Base-by-base conservation (phyloP, 2,797 vertebrate species). In the Pachyuromys duprasi region DNA sequence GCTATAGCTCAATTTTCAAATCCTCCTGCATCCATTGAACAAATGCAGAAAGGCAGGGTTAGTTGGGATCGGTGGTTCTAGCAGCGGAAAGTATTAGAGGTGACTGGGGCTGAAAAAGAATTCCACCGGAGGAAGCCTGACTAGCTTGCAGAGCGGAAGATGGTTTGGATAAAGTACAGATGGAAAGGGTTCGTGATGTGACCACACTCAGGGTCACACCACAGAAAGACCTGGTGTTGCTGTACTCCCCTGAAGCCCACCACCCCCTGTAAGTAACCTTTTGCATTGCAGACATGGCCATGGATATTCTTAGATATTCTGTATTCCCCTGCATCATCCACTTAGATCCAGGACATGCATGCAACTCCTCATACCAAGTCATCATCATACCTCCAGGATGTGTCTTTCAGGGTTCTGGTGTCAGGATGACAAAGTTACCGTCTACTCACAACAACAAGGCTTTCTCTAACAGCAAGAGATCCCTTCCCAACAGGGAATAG, bases 41-140 rank as follows among this genome's bases (percentile, higher is more conserved):
- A 67, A 78, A 13, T 22, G 31, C 17, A 89, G 70, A 57, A 31
- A 89, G 76, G 33, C 0, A 0, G 55, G 33, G 6, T 36, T 65
- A 15, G 28, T 55, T 57, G 57, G 33, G 45, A 80, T 63, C 89
- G 15, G 39, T 72, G 76, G 63, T 49, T 55, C 53, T 33, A 94
- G 74, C 42, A 84, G 95, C 83, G 81, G 79, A 76, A 88, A 74
- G 14, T 24, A 62, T 62, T 78, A 57, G 45, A 53, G 49, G 63
- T 80, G 91, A 82, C 20, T 81, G n/a, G 82, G 84, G 81, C 49
- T 86, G 42, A 81, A 78, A 90, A 81, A 15, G 12, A 92, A 53
- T 45, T 86, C 28, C 60, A 33, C 8, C 57, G 45, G 53, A 89
- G 91, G 74, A 83, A 93, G 49, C 75, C 0, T 12, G 28, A 39